phyloP scores from a whole-genome alignment of 2,888 invertebrate genomes.

The Nemurella pictetii region DNA sequence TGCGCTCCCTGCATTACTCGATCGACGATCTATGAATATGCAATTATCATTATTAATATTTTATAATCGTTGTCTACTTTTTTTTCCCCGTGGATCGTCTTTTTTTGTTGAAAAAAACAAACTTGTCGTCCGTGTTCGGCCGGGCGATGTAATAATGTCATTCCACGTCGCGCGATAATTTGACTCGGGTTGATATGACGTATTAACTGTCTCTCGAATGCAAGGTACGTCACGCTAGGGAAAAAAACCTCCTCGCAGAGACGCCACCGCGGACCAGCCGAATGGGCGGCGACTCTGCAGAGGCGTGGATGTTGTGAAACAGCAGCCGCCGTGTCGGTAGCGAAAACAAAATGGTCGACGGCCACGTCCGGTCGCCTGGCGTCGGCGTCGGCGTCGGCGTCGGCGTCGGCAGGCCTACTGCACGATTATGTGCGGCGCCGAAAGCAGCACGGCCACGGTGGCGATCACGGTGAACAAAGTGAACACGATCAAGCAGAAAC shows the following conservation, averaged over 20 bases:
- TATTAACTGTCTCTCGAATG: background rate
- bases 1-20: background rate
- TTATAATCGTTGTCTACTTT: background rate
- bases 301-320: background rate
- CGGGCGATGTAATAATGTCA: background rate
- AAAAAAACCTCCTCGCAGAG: background rate
- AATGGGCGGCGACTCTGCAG: background rate
- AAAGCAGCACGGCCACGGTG: slow-evolving; percentile 86
- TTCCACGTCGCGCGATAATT: background rate
- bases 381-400: background rate
- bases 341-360: background rate
- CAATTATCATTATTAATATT: background rate
- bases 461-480: slow-evolving; percentile 92
- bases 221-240: background rate
- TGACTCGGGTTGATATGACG: background rate
- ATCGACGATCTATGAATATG: background rate
- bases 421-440: slow-evolving; percentile 94
- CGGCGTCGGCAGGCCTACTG: slow-evolving; percentile 60
- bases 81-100: background rate
- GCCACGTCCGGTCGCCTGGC: background rate
- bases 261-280: background rate
- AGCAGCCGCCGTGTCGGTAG: background rate
- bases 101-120: background rate
- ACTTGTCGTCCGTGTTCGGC: background rate
- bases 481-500: slow-evolving; percentile 94